Evolutionary conservation across 2,797 vertebrate species (phyloP), one percentile per base, ranked within the genome.

Genomic region (Pangasius macronema): DNA sequence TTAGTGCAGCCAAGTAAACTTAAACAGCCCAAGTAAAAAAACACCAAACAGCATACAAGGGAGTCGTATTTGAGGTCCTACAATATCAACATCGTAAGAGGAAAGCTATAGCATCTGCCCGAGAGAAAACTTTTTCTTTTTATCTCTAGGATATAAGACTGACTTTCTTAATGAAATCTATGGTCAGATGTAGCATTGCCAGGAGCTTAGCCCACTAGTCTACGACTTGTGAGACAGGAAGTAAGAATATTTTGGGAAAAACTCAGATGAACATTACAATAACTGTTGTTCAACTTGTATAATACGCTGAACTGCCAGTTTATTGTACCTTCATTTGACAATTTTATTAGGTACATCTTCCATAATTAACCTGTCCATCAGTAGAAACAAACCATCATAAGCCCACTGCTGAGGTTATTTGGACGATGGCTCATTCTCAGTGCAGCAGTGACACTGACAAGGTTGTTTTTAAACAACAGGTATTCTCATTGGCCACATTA

Each of bases 1-100:
- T 86, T 88, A 88, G 86, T 90, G 81, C 85, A 83, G 75, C 67
- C 42, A 75, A 24, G 86, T 80, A 87, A 86, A 91, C 84, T 16
- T 53, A 84, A 89, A 86, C 63, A 82, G 86, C 61, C 49, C 55
- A 39, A 33, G 20, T 53, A 49, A 49, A 76, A 81, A 90, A 86
- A 92, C 86, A 87, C 46, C 75, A 85, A 81, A 87, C 83, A 82
- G 90, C 89, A 36, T 72, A 86, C 91, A 90, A 87, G 65, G 87
- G 86, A 89, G 87, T 85, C 82, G 53, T 89, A 82, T 87, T 42
- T n/a, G 53, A 76, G 82, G 65, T 85, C 76, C 79, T 57, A 59
- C 82, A 85, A 82, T 51, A 88, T 85, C 82, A 88, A 82, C 57
- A 89, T 75, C 49, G 53, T 86, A 88, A 88, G 39, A 51, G 55